Percentiles rank a stretch among this genome's conserved stretches.
Conservation (phyloP, 2,797 vertebrate genomes). For the Rallus crepitans region DNA sequence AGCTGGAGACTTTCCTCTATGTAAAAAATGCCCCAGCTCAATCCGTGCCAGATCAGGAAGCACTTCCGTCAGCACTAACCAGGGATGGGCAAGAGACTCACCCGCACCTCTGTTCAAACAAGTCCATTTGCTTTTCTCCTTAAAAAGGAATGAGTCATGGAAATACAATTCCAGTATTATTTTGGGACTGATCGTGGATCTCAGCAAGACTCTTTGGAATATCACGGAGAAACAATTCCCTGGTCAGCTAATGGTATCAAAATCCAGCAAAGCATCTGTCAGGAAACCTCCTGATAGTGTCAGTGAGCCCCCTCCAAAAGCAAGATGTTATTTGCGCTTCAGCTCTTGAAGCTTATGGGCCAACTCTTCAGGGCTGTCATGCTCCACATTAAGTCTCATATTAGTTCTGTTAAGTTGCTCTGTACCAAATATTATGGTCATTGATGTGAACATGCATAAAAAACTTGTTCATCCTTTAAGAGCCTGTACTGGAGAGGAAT, state of each 20-base stretch:
- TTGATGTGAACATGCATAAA: background rate
- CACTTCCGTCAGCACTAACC: background rate
- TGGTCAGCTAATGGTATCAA: background rate
- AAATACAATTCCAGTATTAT: constrained; percentile 16
- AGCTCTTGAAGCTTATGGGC: background rate
- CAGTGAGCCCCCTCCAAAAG: background rate
- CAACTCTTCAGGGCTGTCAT: background rate
- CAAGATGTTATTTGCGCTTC: background rate
- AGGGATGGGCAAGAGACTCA: background rate
- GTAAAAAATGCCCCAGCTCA: background rate
- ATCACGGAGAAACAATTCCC: background rate
- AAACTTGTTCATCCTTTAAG: background rate
- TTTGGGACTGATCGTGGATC: background rate
- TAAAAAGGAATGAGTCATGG: constrained; percentile 24
- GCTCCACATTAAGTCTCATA: background rate
- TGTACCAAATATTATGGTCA: background rate
- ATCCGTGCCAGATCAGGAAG: background rate
- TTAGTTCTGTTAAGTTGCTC: background rate
- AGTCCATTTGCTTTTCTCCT: background rate
- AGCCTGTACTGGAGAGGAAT: background rate
- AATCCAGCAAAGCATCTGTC: background rate
- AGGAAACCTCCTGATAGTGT: background rate
- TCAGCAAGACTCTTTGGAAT: background rate
- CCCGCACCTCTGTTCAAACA: background rate
- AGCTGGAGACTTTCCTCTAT: background rate